Conservation (phyloP, 2,113 vertebrate genomes). For the Oryzias curvinotus region DNA sequence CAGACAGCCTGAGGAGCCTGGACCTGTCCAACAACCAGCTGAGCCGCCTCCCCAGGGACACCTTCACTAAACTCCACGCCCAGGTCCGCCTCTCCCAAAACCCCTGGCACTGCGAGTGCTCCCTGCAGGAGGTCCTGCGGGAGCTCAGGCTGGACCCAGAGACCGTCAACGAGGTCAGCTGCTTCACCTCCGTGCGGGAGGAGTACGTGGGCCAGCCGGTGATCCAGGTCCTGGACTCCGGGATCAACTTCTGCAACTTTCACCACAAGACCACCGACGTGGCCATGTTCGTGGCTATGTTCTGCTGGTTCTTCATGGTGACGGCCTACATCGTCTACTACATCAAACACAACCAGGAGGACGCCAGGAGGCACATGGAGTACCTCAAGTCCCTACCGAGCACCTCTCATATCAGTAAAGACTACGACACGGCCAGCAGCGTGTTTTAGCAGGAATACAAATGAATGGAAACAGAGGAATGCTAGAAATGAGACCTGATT, state of each 20-base stretch:
- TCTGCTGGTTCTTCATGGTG: conserved; percentile 89
- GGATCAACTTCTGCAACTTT: conserved; percentile 84
- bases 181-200: conserved; percentile 79
- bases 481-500: background rate
- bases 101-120: conserved; percentile 89
- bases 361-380: conserved; percentile 80
- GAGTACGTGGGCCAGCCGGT: conserved; percentile 82
- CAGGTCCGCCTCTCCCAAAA: conserved; percentile 84
- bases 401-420: conserved; percentile 67
- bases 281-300: conserved; percentile 89
- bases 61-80: conserved; percentile 79
- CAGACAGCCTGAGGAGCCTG: conserved; percentile 75
- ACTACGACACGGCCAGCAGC: conserved; percentile 76
- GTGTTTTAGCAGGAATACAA: conserved; percentile 56
- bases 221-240: conserved; percentile 84
- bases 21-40: conserved; percentile 88
- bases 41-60: conserved; percentile 83
- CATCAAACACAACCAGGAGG: conserved; percentile 86
- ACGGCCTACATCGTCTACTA: conserved; percentile 84
- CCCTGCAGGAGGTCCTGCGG: conserved; percentile 85
- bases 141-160: conserved; percentile 81
- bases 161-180: conserved; percentile 82
- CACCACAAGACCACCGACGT: conserved; percentile 83
- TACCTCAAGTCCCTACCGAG: conserved; percentile 81
- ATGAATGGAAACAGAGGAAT: conserved; percentile 19